Conservation (phyloP, 2,888 invertebrate species). For the Iselma pallidipennis region DNA sequence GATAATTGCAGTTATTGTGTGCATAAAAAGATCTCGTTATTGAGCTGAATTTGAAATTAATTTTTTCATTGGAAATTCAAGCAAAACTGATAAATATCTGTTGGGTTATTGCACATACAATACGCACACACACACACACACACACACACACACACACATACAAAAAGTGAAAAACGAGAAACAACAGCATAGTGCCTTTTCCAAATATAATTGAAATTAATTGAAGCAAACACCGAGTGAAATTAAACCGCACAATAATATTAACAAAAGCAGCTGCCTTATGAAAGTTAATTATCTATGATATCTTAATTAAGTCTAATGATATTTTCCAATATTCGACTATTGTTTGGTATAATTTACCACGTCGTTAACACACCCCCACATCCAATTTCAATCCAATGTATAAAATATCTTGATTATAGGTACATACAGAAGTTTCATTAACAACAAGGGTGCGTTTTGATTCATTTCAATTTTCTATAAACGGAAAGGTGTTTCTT, state of each 20-base stretch:
- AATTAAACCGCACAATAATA: conserved; percentile 14
- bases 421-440: conserved; percentile 1
- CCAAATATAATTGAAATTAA: conserved; percentile 11
- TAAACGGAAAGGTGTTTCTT: conserved; percentile 15
- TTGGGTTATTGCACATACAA: too few species aligned
- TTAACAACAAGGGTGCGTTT: conserved; percentile 3
- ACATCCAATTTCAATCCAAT: neutral
- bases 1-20: neutral
- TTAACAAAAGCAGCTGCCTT: conserved; percentile 18
- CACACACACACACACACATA: too few species aligned
- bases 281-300: conserved; percentile 24
- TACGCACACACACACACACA: too few species aligned
- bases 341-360: conserved; percentile 28
- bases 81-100: too few species aligned
- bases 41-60: neutral
- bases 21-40: neutral
- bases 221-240: conserved; percentile 6
- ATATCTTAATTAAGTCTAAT: conserved; percentile 29
- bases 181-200: neutral
- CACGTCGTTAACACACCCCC: conserved; percentile 26
- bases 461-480: conserved; percentile 2
- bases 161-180: too few species aligned
- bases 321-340: conserved; percentile 23
- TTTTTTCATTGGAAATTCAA: too few species aligned
- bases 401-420: conserved; percentile 22